Conservation (phyloP, 2,113 vertebrate species). For the Promerops cafer region DNA sequence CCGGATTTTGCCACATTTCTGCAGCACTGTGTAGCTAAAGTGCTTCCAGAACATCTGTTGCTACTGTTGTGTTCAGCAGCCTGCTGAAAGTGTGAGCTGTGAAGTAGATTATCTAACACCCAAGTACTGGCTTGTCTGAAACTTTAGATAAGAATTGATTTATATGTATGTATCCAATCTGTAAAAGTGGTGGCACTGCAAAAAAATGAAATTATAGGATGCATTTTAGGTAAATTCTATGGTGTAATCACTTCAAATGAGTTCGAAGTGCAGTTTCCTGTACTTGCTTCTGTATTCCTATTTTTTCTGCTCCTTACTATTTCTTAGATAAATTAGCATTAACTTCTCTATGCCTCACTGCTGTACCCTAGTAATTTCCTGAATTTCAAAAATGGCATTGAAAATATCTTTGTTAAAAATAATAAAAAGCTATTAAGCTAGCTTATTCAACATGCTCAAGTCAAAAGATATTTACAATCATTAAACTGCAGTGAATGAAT, state of each 20-base stretch:
- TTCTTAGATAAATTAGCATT: constrained; percentile 30
- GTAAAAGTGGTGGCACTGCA: background rate
- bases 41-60: constrained; percentile 3
- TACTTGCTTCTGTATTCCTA: background rate
- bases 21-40: background rate
- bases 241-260: constrained; percentile 20
- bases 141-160: background rate
- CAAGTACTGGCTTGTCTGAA: background rate
- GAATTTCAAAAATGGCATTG: constrained; percentile 36
- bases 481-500: background rate
- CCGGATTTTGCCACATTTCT: background rate
- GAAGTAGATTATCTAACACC: background rate
- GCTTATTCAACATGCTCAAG: constrained; percentile 1
- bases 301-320: constrained; percentile 33
- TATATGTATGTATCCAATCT: background rate
- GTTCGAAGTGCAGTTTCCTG: background rate
- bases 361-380: constrained; percentile 22
- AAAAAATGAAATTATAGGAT: constrained; percentile 30
- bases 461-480: constrained; percentile 20
- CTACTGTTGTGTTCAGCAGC: background rate
- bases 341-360: constrained; percentile 25
- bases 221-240: constrained; percentile 45
- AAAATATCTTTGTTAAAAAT: constrained; percentile 38
- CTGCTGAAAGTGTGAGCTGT: background rate
- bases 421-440: constrained; percentile 24